Conservation (phyloP, 2,113 vertebrate genomes). For the Brachirus orientalis region DNA sequence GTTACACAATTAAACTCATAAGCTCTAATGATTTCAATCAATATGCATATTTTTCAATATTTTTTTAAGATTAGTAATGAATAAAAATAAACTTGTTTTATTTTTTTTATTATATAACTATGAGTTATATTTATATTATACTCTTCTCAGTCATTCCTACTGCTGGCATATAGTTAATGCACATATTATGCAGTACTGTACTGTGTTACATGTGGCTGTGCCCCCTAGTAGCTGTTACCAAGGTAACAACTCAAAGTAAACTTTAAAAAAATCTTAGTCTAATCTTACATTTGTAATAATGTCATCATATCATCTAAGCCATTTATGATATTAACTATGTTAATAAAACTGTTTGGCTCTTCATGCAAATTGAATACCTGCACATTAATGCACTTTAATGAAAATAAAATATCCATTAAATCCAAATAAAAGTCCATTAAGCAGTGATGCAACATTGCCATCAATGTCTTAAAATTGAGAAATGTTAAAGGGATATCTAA, state of each 20-base stretch:
- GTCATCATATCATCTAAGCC: background rate
- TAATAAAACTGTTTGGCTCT: too few relatives aligned
- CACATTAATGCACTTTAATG: too few relatives aligned
- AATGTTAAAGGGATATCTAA: background rate
- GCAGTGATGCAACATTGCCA: background rate
- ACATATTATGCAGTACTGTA: background rate
- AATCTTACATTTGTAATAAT: background rate
- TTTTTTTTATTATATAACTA: too few relatives aligned
- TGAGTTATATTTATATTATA: too few relatives aligned
- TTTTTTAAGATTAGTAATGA: too few relatives aligned
- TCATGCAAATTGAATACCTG: too few relatives aligned
- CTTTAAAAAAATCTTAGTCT: background rate
- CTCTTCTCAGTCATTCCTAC: background rate
- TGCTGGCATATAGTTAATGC: too few relatives aligned
- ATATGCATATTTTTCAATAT: too few relatives aligned
- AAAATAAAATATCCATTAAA: too few relatives aligned
- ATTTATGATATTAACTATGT: background rate
- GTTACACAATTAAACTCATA: background rate
- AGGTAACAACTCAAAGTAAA: slow-evolving; percentile 2
- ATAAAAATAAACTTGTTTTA: too few relatives aligned
- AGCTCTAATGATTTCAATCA: too few relatives aligned
- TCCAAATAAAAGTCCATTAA: too few relatives aligned
- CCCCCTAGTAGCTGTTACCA: background rate
- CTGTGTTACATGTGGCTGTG: background rate
- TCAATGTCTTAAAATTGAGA: background rate